phyloP scores from a whole-genome alignment of 2,113 vertebrate species.

The Boleophthalmus pectinirostris region DNA sequence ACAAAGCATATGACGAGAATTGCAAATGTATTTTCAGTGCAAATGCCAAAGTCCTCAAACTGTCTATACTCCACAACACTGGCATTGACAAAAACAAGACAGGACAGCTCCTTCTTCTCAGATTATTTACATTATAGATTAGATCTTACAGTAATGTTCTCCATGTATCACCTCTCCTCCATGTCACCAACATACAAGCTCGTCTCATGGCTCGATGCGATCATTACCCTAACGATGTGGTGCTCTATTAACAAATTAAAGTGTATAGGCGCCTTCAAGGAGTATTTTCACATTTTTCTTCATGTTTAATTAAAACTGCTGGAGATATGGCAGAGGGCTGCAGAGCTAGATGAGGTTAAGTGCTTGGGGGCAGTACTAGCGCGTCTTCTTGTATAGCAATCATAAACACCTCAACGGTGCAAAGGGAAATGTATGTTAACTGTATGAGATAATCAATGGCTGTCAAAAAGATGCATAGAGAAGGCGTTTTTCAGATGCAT shows the following conservation, averaged over 20 bases:
- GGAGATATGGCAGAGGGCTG: constrained; percentile 59
- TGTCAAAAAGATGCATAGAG: constrained; percentile 67
- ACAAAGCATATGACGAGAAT: constrained; percentile 46
- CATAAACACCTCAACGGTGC: constrained; percentile 68
- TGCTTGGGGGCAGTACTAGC: constrained; percentile 56
- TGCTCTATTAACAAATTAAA: constrained; percentile 69
- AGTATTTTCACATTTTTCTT: constrained; percentile 64
- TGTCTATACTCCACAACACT: constrained; percentile 30
- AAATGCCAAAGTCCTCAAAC: constrained; percentile 35
- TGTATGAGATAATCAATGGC: constrained; percentile 64
- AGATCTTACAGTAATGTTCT: constrained; percentile 25
- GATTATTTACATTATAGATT: constrained; percentile 44
- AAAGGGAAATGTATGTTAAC: constrained; percentile 67
- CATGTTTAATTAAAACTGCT: constrained; percentile 68
- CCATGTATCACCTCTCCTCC: constrained; percentile 28
- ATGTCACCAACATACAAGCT: constrained; percentile 44
- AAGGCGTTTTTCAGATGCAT: constrained; percentile 39
- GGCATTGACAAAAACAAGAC: constrained; percentile 17
- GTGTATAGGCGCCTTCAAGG: constrained; percentile 57
- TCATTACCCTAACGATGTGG: constrained; percentile 64
- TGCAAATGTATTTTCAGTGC: constrained; percentile 44
- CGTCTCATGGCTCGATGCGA: constrained; percentile 50
- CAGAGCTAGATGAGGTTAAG: constrained; percentile 59
- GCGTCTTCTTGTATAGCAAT: constrained; percentile 63
- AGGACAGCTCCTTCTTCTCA: not conserved